Conservation (phyloP, 1,140 invertebrate species). For the Drosophila novamexicana region DNA sequence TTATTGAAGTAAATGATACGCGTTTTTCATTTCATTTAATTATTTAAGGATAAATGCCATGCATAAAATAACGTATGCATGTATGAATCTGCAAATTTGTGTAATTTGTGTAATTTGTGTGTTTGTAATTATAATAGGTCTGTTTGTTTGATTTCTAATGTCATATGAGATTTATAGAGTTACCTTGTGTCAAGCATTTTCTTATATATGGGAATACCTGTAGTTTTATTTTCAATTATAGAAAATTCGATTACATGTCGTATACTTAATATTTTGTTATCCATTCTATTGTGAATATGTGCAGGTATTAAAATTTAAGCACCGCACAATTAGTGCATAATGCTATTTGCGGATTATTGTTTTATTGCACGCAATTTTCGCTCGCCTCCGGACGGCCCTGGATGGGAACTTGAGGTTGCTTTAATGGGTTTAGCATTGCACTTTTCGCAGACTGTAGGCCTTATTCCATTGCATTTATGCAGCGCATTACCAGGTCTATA, state of each 20-base stretch:
- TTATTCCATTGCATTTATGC: constrained; percentile 28
- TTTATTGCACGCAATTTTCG: constrained; percentile 68
- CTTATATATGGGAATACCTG: too few relatives aligned
- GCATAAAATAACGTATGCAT: background rate
- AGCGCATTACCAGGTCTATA: constrained; percentile 20
- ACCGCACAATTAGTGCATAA: constrained; percentile 56
- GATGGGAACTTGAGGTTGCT: constrained; percentile 36
- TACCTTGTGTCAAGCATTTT: too few relatives aligned
- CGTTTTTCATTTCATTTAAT: too few relatives aligned
- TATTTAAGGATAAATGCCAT: background rate
- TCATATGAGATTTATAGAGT: too few relatives aligned
- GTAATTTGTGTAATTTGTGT: too few relatives aligned
- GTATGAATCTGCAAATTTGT: too few relatives aligned
- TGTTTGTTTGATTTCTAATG: too few relatives aligned
- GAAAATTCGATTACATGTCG: background rate
- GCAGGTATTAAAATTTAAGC: constrained; percentile 23
- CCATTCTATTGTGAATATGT: constrained; percentile 43
- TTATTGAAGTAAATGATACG: too few relatives aligned
- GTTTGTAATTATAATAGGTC: too few relatives aligned
- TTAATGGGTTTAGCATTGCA: constrained; percentile 73
- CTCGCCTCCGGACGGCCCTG: constrained; percentile 39
- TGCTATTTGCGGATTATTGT: constrained; percentile 63
- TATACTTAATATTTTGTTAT: background rate
- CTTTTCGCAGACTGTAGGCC: constrained; percentile 18
- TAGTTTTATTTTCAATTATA: background rate